These are phyloP conservation scores for Anneissia japonica DNA, from an alignment of 35 echinoderm and acorn worm species.

Conservation along the genomic window DNA sequence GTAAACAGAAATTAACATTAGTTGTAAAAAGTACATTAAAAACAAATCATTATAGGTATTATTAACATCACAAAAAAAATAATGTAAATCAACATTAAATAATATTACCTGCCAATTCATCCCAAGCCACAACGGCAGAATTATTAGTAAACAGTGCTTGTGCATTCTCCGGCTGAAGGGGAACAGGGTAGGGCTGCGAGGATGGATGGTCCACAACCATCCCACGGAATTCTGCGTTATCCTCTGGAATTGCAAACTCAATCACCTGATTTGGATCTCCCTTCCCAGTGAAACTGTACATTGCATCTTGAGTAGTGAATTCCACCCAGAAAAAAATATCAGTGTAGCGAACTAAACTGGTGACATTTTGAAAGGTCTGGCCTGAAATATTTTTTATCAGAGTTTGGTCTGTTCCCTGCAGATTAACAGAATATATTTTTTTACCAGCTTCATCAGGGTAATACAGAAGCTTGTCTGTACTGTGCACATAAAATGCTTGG, in stretches of 20 bases:
- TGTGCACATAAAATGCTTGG: background rate
- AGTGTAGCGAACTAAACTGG: background rate
- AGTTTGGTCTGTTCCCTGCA: background rate
- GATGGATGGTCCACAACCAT: background rate
- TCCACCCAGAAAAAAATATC: background rate
- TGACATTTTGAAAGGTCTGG: background rate
- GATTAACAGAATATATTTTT: background rate
- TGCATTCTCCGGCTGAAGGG: background rate
- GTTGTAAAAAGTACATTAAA: no score
- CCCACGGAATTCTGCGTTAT: background rate
- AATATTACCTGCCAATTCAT: background rate
- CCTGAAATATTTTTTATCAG: background rate
- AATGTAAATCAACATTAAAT: no score
- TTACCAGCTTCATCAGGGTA: background rate
- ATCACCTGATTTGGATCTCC: background rate
- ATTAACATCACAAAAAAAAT: no score
- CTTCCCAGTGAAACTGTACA: background rate
- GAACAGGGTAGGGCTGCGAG: background rate
- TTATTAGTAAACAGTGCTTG: background rate
- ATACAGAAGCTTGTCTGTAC: background rate
- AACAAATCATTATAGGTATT: no score
- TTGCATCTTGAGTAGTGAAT: background rate
- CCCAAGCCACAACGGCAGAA: background rate
- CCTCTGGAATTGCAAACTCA: background rate
- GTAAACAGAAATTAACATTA: no score